phyloP scores from a whole-genome alignment of 1,140 invertebrate species.

The Mylabris phalerata region DNA sequence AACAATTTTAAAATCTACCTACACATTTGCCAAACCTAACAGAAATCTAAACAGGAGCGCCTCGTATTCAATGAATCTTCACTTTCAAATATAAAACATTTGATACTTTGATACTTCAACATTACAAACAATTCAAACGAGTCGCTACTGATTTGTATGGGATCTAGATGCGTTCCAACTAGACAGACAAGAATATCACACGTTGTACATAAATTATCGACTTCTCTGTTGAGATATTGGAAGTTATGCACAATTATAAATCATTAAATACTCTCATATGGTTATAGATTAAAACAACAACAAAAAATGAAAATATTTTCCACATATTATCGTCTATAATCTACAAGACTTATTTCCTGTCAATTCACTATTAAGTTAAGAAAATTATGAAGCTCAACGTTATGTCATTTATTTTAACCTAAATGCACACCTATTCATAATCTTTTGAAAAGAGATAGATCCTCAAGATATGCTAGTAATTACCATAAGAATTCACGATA shows the following conservation, averaged over 20 bases:
- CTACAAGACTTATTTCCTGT: conserved; percentile 16
- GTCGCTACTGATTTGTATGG: too few species aligned
- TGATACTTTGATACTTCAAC: too few species aligned
- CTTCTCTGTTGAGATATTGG: neutral
- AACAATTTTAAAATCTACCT: conserved; percentile 4
- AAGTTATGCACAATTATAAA: conserved; percentile 8
- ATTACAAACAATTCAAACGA: too few species aligned
- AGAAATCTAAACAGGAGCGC: neutral
- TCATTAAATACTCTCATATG: conserved; percentile 11
- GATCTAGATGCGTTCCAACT: too few species aligned
- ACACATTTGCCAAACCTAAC: conserved; percentile 8
- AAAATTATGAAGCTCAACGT: conserved; percentile 3
- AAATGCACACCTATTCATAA: conserved; percentile 3
- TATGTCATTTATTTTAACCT: conserved; percentile 2
- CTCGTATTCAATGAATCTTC: neutral
- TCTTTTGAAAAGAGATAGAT: conserved; percentile 5
- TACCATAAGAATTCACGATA: neutral
- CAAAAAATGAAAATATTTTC: conserved; percentile 4
- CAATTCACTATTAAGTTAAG: conserved; percentile 8
- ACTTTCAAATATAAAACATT: neutral
- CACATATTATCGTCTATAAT: conserved; percentile 5
- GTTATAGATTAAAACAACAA: neutral
- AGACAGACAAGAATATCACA: neutral
- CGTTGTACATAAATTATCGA: conserved; percentile 5
- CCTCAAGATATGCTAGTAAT: conserved; percentile 8